A percentile compares a stretch with the other conserved stretches of the same genome.
Conservation (phyloP, 2,797 vertebrate species). For the Paramormyrops hopkinsi region DNA sequence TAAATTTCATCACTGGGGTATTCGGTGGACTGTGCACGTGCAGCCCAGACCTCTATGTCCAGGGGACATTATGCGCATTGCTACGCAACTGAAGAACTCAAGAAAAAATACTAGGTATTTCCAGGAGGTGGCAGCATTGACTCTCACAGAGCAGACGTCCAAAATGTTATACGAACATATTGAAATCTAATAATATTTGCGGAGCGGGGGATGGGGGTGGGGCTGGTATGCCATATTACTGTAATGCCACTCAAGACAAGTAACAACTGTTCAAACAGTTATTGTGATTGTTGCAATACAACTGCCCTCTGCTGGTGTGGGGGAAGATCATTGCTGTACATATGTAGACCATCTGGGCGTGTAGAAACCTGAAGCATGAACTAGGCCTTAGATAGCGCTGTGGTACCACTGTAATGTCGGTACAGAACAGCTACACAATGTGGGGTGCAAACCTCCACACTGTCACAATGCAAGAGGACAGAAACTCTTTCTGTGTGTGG, state of each 20-base stretch:
- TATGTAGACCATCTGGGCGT: not conserved
- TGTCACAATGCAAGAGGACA: not conserved
- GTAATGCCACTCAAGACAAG: not conserved
- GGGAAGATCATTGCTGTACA: not conserved
- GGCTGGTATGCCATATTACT: not conserved
- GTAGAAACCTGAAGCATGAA: not conserved
- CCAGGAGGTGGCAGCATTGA: not conserved
- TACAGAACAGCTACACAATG: not conserved
- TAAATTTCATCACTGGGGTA: not conserved
- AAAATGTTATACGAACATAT: not conserved
- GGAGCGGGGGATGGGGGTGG: not conserved
- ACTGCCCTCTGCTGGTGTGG: not conserved
- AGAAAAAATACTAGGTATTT: not conserved
- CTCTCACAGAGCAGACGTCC: not conserved
- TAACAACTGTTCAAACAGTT: not conserved
- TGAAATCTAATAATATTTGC: not conserved
- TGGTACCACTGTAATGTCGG: not conserved
- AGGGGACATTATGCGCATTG: not conserved
- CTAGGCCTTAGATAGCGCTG: not conserved
- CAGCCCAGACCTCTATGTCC: not conserved
- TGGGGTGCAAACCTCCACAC: not conserved
- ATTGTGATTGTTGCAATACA: not conserved
- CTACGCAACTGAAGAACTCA: not conserved
- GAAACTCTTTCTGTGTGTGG: not conserved
- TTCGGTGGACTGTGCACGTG: not conserved